These are phyloP conservation scores for Hoplostethus atlanticus DNA, from an alignment of 2,797 vertebrate species.

Conservation along the genomic window DNA sequence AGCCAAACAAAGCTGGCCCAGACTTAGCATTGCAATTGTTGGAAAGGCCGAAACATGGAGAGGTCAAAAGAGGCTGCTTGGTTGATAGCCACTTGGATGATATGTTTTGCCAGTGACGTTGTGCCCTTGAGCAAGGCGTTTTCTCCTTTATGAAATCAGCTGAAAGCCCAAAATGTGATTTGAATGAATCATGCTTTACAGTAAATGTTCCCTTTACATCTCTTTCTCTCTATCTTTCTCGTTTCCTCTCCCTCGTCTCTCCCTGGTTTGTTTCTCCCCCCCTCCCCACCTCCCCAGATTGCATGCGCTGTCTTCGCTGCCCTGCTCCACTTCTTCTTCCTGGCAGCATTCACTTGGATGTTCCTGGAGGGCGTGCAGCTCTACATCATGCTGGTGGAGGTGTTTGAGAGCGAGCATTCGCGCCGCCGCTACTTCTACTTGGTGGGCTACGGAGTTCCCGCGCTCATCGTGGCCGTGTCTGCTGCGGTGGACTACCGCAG, in stretches of 20 bases:
- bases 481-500: slow-evolving; percentile 97
- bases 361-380: slow-evolving; percentile 98
- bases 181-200: slow-evolving; percentile 2
- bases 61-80: slow-evolving; percentile 58
- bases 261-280: not conserved
- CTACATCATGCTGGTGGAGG: slow-evolving; percentile 99
- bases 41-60: slow-evolving; percentile 40
- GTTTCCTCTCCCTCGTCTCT: not conserved
- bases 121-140: slow-evolving; percentile 18
- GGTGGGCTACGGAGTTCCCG: slow-evolving; percentile 95
- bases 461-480: slow-evolving; percentile 94
- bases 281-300: slow-evolving; percentile 82
- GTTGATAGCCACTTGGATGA: slow-evolving; percentile 24
- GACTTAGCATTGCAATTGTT: slow-evolving; percentile 63
- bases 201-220: not conserved
- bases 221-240: not conserved
- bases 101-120: not conserved
- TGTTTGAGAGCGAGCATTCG: slow-evolving; percentile 97
- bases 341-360: slow-evolving; percentile 99
- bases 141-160: slow-evolving; percentile 12
- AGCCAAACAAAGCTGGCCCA: slow-evolving; percentile 63
- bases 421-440: slow-evolving; percentile 95
- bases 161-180: slow-evolving; percentile 17
- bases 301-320: slow-evolving; percentile 96
- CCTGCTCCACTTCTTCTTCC: slow-evolving; percentile 98